Evolutionary conservation across 2,888 invertebrate species (phyloP).

Genomic region (Mythimna albipuncta): DNA sequence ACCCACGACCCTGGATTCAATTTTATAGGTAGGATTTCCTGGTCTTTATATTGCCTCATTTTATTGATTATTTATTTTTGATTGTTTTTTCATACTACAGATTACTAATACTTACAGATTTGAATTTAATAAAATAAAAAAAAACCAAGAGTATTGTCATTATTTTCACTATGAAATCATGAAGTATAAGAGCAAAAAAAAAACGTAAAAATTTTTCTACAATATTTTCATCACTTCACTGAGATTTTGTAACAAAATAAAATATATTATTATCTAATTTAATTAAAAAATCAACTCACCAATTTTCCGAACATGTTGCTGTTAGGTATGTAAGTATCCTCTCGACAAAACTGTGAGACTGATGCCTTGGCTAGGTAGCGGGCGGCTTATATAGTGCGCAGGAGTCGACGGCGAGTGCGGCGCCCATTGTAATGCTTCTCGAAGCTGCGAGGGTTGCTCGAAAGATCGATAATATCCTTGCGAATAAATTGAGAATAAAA

Average conservation of each 20-base stretch:
- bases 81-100: too few relatives aligned
- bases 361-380: slow-evolving; percentile 67
- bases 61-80: too few relatives aligned
- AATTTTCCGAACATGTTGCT: slow-evolving; percentile 86
- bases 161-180: too few relatives aligned
- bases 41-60: too few relatives aligned
- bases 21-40: too few relatives aligned
- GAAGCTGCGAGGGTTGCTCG: slow-evolving; percentile 34
- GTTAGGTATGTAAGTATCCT: slow-evolving; percentile 77
- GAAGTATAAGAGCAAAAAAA: too few relatives aligned
- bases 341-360: slow-evolving; percentile 86
- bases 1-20: too few relatives aligned
- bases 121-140: too few relatives aligned
- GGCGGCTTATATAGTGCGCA: slow-evolving; percentile 67
- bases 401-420: slow-evolving; percentile 34
- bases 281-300: slow-evolving; percentile 73
- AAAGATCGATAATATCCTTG: neutral
- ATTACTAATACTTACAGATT: too few relatives aligned
- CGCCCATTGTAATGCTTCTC: slow-evolving; percentile 48
- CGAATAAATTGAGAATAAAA: too few relatives aligned
- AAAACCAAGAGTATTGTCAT: too few relatives aligned
- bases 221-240: neutral
- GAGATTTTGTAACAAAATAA: neutral
- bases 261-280: neutral
- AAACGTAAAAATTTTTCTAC: too few relatives aligned